Conservation (phyloP, 2,113 vertebrate genomes). For the Gavialis gangeticus region DNA sequence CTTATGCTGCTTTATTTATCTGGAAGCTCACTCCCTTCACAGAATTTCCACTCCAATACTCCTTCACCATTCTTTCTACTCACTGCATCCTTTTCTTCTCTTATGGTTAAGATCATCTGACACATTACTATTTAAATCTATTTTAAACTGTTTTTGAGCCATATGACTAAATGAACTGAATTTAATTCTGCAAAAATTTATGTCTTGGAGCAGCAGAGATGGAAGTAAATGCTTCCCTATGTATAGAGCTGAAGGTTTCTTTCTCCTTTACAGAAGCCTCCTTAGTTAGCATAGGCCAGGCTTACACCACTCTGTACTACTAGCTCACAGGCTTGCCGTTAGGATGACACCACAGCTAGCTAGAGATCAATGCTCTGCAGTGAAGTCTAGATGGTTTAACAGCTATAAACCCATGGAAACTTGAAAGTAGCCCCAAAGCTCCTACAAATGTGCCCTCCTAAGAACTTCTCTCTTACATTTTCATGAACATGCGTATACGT, state of each 20-base stretch:
- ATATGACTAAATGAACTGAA: too few relatives aligned
- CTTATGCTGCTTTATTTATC: not conserved
- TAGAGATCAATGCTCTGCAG: not conserved
- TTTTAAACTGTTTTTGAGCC: not conserved
- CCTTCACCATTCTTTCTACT: not conserved
- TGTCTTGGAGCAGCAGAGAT: not conserved
- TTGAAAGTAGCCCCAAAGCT: not conserved
- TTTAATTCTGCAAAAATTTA: not conserved
- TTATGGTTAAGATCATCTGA: not conserved
- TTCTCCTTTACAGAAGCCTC: not conserved
- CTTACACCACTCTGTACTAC: fast-evolving
- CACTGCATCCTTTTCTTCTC: not conserved
- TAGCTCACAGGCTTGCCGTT: not conserved
- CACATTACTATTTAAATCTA: not conserved
- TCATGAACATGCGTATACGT: not conserved
- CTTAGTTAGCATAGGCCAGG: fast-evolving
- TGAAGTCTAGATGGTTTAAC: not conserved
- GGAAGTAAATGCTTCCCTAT: not conserved
- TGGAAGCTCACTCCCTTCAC: not conserved
- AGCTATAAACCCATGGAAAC: not conserved
- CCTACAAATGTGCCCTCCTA: not conserved
- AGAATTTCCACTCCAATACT: not conserved
- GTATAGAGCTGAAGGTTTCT: not conserved
- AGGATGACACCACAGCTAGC: fast-evolving
- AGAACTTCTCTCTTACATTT: not conserved